Evolutionary conservation across 2,888 invertebrate species (phyloP), one percentile per base, ranked within the genome.

Genomic region (Andricus quercusramuli): DNA sequence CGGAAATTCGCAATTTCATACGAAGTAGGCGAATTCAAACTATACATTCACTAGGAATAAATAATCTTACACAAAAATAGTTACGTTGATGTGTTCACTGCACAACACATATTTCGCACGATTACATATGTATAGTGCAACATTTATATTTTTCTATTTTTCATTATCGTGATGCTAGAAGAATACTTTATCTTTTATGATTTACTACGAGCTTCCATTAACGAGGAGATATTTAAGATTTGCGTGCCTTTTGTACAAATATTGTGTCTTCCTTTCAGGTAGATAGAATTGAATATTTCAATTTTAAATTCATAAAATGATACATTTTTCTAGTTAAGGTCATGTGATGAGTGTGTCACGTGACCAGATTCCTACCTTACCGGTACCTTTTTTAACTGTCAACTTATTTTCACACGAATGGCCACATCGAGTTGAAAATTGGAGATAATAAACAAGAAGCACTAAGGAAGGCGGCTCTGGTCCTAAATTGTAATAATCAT

Each of bases 41-140:
- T 32, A 56, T 29, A 64, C 17, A 74, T 74, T 74, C 2, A 32
- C 32, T 56, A n/a, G n/a, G n/a, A 74, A 74, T 74, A 74, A 59
- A 74, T 74, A 74, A n/a, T 70, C 0, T 70, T 20, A 70, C 20
- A 51, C 29, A 70, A 51, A 47, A 56, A 32, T 56, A 74, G 51
- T 32, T n/a, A 56, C 32, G n/a, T n/a, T 56, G 32, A 32, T 32
- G 32, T 37, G 56, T 22, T 29, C 29, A 51, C 47, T 56, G 56
- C 37, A 51, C 29, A 51, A 70, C 20, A 70, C 25, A 29, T 70
- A 51, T 70, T 47, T 29, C 9, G 15, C 51, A 70, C n/a, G 47
- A 47, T 17, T 8, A 25, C 20, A 17, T 70, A 15, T 4, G 44
- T 15, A 15, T 13, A 25, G 47, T 51, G 20, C 17, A 70, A 70